Evolutionary conservation across 2,888 invertebrate genomes (phyloP), one percentile per base, ranked within the genome.

Genomic region (Epistrophe eligans): DNA sequence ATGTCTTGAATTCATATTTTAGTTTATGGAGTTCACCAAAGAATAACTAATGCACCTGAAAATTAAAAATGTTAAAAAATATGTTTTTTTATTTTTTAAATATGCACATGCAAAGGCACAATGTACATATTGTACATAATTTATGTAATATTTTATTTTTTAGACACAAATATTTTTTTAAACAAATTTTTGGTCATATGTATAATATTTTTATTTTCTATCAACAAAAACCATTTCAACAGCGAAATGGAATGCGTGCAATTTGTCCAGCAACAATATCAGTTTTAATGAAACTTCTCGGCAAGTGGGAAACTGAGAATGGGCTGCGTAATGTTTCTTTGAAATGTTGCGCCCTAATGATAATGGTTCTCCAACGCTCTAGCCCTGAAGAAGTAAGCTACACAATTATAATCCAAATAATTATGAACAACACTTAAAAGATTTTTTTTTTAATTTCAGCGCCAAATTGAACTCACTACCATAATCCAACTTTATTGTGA

Each of bases 261-360:
- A 94, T 95, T 84, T 95, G 94, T 89, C 95, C 95, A 17, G 95
- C 95, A 24, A 95, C 95, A 13, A 93, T 95, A 70, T 94, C 94
- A 83, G 93, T 95, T 77, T 91, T 95, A 67, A 93, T 94, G 90
- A 93, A 93, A 89, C 92, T 94, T n/a, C 92, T 95, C 62, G 91
- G 93, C 77, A 91, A 91, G 74, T 92, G 93, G 90, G 93, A 93
- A 88, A 91, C 92, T 40, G 89, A 92, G 45, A 89, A 90, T 84
- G 90, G 91, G 38, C 90, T 94, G 40, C 93, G 94, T 57, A 90
- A 91, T 70, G 91, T 93, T 32, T 93, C 94, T 6, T 91, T 95
- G 11, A 93, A 94, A 89, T 95, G 95, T 90, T 93, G 94, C 84
- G 93, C 94, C 4, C 91, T 93, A 19, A 94, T 95, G 94, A 93